These are phyloP conservation scores for Myotis planiceps DNA, from an alignment of 2,797 vertebrate genomes.

Conservation along the genomic window DNA sequence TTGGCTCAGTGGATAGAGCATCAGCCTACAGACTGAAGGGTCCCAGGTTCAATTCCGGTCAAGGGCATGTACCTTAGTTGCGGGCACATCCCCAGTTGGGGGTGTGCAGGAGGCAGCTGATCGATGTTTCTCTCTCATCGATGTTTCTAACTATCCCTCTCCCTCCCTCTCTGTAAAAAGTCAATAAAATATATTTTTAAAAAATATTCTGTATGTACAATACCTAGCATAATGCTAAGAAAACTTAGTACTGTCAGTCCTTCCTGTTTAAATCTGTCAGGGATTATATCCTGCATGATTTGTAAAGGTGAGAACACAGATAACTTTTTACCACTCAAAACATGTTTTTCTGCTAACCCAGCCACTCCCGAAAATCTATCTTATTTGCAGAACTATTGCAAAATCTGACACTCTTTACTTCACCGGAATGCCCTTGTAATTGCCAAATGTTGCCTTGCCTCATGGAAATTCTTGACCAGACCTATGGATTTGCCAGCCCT, in stretches of 20 bases:
- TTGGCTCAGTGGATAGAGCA: no score
- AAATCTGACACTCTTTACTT: slow-evolving; percentile 65
- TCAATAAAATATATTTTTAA: no score
- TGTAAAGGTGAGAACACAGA: slow-evolving; percentile 36
- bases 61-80: no score
- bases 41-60: no score
- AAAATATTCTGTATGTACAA: not conserved
- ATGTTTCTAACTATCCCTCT: no score
- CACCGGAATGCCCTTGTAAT: slow-evolving; percentile 60
- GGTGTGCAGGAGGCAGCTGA: no score
- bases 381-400: slow-evolving; percentile 75
- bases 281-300: not conserved
- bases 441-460: slow-evolving; percentile 73
- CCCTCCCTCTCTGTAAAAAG: no score
- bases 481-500: slow-evolving; percentile 66
- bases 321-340: slow-evolving; percentile 34
- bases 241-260: not conserved
- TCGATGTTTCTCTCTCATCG: no score
- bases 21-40: no score
- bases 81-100: no score
- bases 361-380: slow-evolving; percentile 66
- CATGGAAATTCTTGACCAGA: slow-evolving; percentile 74
- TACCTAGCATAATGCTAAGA: slow-evolving; percentile 22
- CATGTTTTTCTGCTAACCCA: slow-evolving; percentile 63
- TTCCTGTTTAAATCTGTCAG: slow-evolving; percentile 45